Evolutionary conservation across 2,113 vertebrate species (phyloP).

Genomic region (Montifringilla adamsi): DNA sequence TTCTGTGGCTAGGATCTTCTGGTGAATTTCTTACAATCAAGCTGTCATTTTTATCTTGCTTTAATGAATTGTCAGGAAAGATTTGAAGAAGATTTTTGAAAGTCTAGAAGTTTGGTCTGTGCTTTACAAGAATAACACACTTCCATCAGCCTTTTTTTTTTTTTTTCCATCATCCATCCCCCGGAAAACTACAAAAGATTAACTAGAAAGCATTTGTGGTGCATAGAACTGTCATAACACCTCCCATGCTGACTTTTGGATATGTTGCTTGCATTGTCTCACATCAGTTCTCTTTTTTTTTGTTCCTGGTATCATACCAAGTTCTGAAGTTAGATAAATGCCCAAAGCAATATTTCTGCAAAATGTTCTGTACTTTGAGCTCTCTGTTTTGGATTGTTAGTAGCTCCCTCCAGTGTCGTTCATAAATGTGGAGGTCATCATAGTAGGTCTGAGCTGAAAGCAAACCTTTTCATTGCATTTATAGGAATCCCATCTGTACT

Average conservation of each 20-base stretch:
- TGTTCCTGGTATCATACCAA: neutral
- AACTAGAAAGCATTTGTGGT: neutral
- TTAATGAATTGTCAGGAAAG: neutral
- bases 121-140: neutral
- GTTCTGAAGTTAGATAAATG: neutral
- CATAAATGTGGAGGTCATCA: neutral
- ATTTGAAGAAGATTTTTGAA: neutral
- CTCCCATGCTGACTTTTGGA: neutral
- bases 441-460: neutral
- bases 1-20: neutral
- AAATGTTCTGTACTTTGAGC: slow-evolving; percentile 2
- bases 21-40: neutral
- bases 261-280: neutral
- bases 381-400: neutral
- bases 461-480: neutral
- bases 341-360: neutral
- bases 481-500: neutral
- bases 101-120: neutral
- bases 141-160: neutral
- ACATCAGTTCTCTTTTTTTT: neutral
- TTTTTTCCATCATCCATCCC: neutral
- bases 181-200: neutral
- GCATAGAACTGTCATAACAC: neutral
- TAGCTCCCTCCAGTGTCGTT: neutral
- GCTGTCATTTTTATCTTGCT: neutral